Base-by-base conservation (phyloP, 2,888 invertebrate species). In the Pristionchus exspectatus region DNA sequence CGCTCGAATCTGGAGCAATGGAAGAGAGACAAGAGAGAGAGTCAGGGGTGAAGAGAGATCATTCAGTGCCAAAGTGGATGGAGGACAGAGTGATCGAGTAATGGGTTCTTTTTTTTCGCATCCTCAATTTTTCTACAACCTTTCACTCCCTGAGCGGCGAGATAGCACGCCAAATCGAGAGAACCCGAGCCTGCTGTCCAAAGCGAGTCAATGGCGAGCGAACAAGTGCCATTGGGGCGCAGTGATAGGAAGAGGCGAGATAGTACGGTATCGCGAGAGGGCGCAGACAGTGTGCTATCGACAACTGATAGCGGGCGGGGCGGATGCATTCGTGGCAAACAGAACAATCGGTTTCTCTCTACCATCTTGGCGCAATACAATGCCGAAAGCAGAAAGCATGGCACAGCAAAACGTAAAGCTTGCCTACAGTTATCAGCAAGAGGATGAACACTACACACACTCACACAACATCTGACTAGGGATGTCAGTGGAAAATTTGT, bases 291-390 rank as follows among this genome's bases (percentile, higher is more conserved):
- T 12, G 21, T 21, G 44, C 81, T n/a, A 81, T 54, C 81, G 50
- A 81, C 27, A 74, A 81, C 50, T 81, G 81, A 81, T 81, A 81
- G n/a, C 54, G 50, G n/a, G 74, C 66, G n/a, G 10, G 44, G n/a
- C 69, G 69, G 38, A 74, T 38, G 81, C n/a, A 81, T 27, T n/a
- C 81, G 81, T 81, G 81, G 50, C 50, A 44, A 81, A 81, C 81
- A 83, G 83, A 83, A 3, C 27, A 83, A 83, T 24, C 24, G 54
- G 38, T 83, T 30, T 18, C 27, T 16, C 72, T 69, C 59, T 18
- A 59, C 9, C 69, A n/a, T 69, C 69, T 69, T 50, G 1, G 69
- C 69, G 69, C 7, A 69, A 27, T 30, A 59, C 3, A 18, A 2
- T 4, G 21, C 59, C 21, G 59, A 4, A 18, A 21, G n/a, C 63